Base-by-base conservation (phyloP, 2,113 vertebrate genomes). In the Lates calcarifer region DNA sequence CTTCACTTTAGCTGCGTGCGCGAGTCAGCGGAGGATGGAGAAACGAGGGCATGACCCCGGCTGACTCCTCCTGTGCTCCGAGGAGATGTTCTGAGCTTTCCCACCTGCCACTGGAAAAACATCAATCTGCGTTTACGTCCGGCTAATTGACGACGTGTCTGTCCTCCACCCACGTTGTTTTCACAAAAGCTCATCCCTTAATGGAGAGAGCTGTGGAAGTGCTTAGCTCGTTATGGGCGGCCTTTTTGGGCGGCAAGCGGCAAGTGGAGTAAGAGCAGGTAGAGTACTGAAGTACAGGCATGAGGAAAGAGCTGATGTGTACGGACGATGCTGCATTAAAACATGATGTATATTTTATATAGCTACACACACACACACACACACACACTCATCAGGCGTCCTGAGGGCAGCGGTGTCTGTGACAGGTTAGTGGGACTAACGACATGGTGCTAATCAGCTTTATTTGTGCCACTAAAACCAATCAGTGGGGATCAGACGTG, bases 371-470 rank as follows among this genome's bases (percentile, higher is more conserved):
- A 58, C 68, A 43, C 31, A 55, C 33, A 55, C 37, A 71, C 29
- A 73, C 45, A 68, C 55, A 37, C 72, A 37, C 51, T 22, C 4
- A 2, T 55, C n/a, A 26, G 41, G 53, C 63, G 1, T 47, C 53
- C 8, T 2, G 37, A 49, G 76, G 60, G 64, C 86, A 94, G 94
- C 82, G 86, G 89, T 95, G 94, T 94, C 93, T 94, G 91, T 91
- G 91, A 92, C 93, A 94, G 94, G 95, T 94, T 94, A 94, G 92
- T 83, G 88, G 94, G 93, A 92, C 90, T 91, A 91, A 85, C 92
- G 92, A 90, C 92, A 91, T 88, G 89, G 88, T 91, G 95, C 94
- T 97, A 97, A 97, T 97, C 96, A 97, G 96, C 95, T 97, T 97
- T 96, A 93, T 95, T 93, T 95, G 93, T 92, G 93, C 94, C 94